These are phyloP conservation scores for Cherax destructor DNA, from an alignment of 1,140 invertebrate genomes.

Conservation along the genomic window DNA sequence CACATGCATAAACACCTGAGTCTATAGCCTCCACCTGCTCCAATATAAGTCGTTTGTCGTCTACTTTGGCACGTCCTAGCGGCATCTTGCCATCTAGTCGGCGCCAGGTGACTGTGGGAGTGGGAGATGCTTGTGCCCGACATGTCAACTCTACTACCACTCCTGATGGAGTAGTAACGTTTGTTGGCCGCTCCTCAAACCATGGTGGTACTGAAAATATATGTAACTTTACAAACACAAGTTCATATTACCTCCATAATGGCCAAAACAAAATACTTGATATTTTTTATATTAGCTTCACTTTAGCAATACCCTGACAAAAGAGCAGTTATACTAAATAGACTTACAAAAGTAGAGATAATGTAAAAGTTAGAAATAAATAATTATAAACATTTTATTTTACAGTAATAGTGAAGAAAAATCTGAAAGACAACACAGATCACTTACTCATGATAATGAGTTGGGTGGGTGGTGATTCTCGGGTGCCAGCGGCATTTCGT, in stretches of 20 bases:
- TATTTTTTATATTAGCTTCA: background rate
- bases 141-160: slow-evolving; percentile 32
- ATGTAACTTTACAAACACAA: background rate
- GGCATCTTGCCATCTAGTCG: slow-evolving; percentile 44
- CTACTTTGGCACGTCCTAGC: slow-evolving; percentile 18
- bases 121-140: slow-evolving; percentile 10
- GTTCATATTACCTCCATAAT: no score
- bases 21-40: slow-evolving; percentile 5
- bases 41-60: slow-evolving; percentile 18
- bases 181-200: slow-evolving; percentile 41
- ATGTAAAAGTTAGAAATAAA: no score
- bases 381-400: no score
- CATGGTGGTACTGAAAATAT: slow-evolving; percentile 25
- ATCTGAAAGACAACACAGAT: background rate
- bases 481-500: slow-evolving; percentile 75
- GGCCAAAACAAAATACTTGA: background rate
- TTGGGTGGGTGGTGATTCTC: slow-evolving; percentile 74
- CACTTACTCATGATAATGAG: slow-evolving; percentile 75
- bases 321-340: no score
- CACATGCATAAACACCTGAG: slow-evolving; percentile 46
- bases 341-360: no score
- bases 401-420: no score
- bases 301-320: background rate
- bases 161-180: slow-evolving; percentile 37
- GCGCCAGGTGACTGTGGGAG: slow-evolving; percentile 38